Conservation (phyloP, 2,113 vertebrate genomes). For the Amphiprion ocellaris region DNA sequence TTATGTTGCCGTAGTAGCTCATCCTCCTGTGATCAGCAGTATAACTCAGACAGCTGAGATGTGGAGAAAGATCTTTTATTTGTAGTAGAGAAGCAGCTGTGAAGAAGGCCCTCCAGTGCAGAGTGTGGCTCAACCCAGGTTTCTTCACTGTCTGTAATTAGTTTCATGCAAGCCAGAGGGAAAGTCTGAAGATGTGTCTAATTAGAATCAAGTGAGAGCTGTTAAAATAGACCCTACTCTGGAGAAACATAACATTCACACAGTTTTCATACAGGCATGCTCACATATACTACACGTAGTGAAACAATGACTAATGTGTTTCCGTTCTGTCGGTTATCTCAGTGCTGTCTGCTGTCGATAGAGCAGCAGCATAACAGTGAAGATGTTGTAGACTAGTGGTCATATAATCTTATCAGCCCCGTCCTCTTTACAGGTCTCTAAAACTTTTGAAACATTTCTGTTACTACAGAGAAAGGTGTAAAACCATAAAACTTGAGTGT, state of each 20-base stretch:
- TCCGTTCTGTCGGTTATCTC: no score
- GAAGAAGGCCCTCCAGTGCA: constrained; percentile 14
- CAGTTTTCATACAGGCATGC: no score
- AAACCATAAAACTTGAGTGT: not conserved
- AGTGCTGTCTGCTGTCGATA: no score
- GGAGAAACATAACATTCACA: not conserved
- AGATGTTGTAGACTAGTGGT: no score
- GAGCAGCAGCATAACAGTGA: no score
- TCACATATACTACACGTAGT: no score
- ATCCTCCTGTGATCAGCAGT: not conserved
- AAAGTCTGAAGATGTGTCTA: constrained; percentile 38
- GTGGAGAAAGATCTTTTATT: constrained; percentile 12
- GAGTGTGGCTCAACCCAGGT: constrained; percentile 15
- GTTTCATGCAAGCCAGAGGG: constrained; percentile 34
- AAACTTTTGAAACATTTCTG: not conserved
- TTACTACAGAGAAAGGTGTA: not conserved
- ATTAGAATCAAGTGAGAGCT: constrained; percentile 56
- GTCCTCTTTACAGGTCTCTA: not conserved
- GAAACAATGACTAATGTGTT: no score
- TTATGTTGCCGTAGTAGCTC: not conserved
- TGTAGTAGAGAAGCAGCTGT: not conserved
- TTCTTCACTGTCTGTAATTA: constrained; percentile 55
- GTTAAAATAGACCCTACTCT: not conserved
- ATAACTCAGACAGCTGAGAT: constrained; percentile 3
- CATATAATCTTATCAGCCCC: no score